These are phyloP conservation scores for Caenorhabditis sp. DNA, from an alignment of 2,888 invertebrate species.

Conservation along the genomic window DNA sequence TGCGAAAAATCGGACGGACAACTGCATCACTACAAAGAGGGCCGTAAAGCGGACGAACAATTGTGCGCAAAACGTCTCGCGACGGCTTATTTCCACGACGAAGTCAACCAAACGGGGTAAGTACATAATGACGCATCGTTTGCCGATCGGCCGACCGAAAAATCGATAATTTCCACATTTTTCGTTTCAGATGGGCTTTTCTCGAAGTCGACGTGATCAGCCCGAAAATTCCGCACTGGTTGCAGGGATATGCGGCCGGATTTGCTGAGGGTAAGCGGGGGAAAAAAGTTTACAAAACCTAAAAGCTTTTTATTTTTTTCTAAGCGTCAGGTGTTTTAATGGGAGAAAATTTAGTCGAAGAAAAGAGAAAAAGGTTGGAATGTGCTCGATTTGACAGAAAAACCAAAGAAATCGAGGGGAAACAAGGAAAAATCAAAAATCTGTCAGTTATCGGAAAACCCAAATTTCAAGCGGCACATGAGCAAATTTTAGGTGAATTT, in stretches of 20 bases:
- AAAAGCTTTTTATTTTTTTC: too few relatives aligned
- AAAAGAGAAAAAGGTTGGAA: too few relatives aligned
- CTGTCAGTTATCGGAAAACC: too few relatives aligned
- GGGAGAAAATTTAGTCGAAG: too few relatives aligned
- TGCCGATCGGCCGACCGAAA: background rate
- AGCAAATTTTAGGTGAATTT: background rate
- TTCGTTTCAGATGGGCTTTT: constrained; percentile 66
- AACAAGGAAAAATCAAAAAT: too few relatives aligned
- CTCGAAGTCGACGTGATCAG: constrained; percentile 73
- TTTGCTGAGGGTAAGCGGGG: constrained; percentile 70
- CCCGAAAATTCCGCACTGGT: constrained; percentile 63
- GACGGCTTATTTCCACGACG: constrained; percentile 61
- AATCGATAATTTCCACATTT: constrained; percentile 11
- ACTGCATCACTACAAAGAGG: constrained; percentile 61
- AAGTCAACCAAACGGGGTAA: constrained; percentile 70
- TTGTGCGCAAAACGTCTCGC: constrained; percentile 66
- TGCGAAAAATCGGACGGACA: constrained; percentile 59
- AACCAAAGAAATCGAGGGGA: too few relatives aligned
- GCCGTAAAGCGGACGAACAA: constrained; percentile 37
- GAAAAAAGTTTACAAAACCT: background rate
- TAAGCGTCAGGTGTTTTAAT: too few relatives aligned
- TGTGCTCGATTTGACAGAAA: too few relatives aligned
- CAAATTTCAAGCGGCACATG: background rate
- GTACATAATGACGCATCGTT: constrained; percentile 35
- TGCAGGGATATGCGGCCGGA: constrained; percentile 77